Evolutionary conservation across 2,888 invertebrate genomes (phyloP), one percentile per base, ranked within the genome.

Genomic region (Harmothoe impar): DNA sequence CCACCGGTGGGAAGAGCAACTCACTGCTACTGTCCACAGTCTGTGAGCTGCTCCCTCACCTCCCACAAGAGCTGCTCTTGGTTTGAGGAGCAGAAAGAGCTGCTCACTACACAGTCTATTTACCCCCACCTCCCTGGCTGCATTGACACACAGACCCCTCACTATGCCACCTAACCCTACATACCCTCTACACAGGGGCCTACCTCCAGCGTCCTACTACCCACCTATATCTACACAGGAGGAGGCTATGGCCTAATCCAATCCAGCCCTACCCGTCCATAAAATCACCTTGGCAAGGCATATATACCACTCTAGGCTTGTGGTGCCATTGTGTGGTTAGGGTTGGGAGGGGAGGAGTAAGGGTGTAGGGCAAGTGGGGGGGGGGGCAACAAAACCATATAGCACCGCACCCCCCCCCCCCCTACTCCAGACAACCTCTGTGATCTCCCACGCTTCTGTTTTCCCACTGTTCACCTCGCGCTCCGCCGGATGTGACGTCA

Each of bases 401-500:
- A n/a, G 0, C 72, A 15, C 72, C 72, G 17, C 68, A 68, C 68
- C 68, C 31, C 72, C 72, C 15, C 17, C 3, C 10, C 3, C n/a
- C n/a, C 62, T 62, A 15, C n/a, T n/a, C 23, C 15, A 62, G 23
- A 3, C 62, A 7, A 43, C 10, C 43, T 43, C 43, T 43, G 5
- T 10, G 3, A 43, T 43, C 43, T 43, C 62, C 62, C 20, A 20
- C 62, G 23, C 62, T n/a, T 7, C 62, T n/a, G 23, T n/a, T 62
- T 62, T n/a, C 62, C 23, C 62, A n/a, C 12, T 20, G 62, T n/a
- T 62, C 62, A 62, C n/a, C 62, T 20, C 62, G n/a, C 62, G 62
- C 62, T 15, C 31, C 72, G 29, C n/a, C 72, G 72, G 72, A 72
- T 72, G 72, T 72, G 72, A 29, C 72, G 25, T 72, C 84, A 84